Evolutionary conservation across 2,797 vertebrate species (phyloP).

Genomic region (Toxotes lorentzi): DNA sequence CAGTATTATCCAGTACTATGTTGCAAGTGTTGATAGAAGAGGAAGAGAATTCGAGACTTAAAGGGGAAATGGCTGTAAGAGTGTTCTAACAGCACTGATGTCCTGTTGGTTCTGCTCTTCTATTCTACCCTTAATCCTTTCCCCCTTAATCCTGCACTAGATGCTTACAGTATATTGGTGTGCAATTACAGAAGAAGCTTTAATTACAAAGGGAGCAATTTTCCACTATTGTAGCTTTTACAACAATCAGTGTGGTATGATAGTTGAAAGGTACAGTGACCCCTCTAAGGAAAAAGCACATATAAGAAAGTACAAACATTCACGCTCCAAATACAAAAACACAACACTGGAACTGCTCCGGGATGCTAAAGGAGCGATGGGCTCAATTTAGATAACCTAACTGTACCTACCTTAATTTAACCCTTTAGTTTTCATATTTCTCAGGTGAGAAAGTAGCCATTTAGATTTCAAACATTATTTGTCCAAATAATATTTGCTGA

Average conservation of each 20-base stretch:
- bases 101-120: constrained; percentile 45
- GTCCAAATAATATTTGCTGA: not conserved
- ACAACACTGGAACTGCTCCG: not conserved
- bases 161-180: constrained; percentile 23
- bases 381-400: not conserved
- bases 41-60: constrained; percentile 26
- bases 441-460: not conserved
- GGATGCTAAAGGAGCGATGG: not conserved
- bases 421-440: not conserved
- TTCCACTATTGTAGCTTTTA: not conserved
- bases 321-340: not conserved
- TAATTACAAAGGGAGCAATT: constrained; percentile 32
- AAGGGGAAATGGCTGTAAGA: constrained; percentile 24
- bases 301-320: not conserved
- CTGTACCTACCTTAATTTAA: no score
- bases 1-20: constrained; percentile 11
- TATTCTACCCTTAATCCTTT: constrained; percentile 37
- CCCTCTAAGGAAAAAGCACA: not conserved
- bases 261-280: not conserved
- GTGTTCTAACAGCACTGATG: constrained; percentile 22
- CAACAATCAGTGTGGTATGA: not conserved
- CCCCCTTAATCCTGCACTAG: constrained; percentile 31
- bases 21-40: constrained; percentile 36
- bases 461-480: not conserved
- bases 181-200: constrained; percentile 18